Conservation (phyloP, 2,888 invertebrate genomes). For the Cloeon dipterum region DNA sequence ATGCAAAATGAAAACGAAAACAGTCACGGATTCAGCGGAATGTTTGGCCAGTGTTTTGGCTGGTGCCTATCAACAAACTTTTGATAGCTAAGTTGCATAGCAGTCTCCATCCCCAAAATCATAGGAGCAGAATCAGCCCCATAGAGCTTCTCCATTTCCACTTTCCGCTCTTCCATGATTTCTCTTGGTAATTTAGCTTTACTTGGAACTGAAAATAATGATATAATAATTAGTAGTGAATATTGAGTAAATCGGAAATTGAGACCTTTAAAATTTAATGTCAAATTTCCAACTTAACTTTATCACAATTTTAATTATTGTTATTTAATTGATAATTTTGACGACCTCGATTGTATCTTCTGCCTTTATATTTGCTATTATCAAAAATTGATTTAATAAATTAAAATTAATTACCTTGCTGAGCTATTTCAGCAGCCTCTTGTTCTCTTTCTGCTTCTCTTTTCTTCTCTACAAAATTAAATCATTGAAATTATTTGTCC, state of each 20-base stretch:
- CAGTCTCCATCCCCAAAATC: conserved; percentile 50
- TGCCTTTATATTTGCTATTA: no score
- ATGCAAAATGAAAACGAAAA: no score
- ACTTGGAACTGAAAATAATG: no score
- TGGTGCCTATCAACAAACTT: conserved; percentile 31
- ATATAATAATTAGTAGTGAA: no score
- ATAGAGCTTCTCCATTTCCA: conserved; percentile 29
- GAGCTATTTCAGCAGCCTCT: background rate
- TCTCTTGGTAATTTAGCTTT: background rate
- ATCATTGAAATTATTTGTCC: background rate
- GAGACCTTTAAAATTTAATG: no score
- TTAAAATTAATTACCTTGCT: background rate
- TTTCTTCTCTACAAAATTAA: background rate
- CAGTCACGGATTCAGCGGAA: conserved; percentile 34
- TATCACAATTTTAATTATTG: no score
- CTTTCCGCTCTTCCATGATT: conserved; percentile 3
- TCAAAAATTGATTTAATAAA: no score
- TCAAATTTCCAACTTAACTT: no score
- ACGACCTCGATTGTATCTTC: no score
- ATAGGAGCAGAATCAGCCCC: conserved; percentile 32
- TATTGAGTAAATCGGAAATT: no score
- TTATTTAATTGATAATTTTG: no score
- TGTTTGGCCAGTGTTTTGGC: conserved; percentile 46
- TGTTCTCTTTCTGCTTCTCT: background rate
- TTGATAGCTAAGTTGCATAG: conserved; percentile 39